Evolutionary conservation across 2,888 invertebrate genomes (phyloP).

Genomic region (Folsomia manolachei): DNA sequence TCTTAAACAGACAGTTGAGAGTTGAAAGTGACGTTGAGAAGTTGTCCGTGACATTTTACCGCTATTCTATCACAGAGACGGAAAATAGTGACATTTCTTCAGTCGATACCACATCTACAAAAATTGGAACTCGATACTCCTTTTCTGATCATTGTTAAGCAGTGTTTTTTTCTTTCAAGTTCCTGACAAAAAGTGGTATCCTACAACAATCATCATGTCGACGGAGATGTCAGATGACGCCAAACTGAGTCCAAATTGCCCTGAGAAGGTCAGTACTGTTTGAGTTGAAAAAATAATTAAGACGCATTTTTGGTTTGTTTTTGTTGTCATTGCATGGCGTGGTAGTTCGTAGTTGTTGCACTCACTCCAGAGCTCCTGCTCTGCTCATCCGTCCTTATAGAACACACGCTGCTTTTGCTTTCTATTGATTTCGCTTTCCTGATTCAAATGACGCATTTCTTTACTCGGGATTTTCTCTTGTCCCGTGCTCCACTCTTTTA

Average conservation of each 20-base stretch:
- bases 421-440: background rate
- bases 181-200: background rate
- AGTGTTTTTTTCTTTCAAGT: background rate
- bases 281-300: background rate
- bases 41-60: background rate
- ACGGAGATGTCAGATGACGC: conserved; percentile 34
- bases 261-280: conserved; percentile 36
- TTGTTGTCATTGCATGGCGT: conserved; percentile 4
- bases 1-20: no score
- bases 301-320: conserved; percentile 1
- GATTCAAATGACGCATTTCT: conserved; percentile 3
- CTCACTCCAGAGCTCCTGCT: background rate
- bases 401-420: background rate
- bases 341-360: no score
- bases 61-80: no score
- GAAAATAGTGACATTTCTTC: background rate
- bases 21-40: background rate
- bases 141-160: no score
- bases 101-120: background rate
- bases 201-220: background rate
- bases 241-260: conserved; percentile 28
- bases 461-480: background rate
- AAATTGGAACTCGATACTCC: background rate
- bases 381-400: background rate
- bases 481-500: background rate